Evolutionary conservation across 2,797 vertebrate genomes (phyloP).

Genomic region (Falco cherrug): DNA sequence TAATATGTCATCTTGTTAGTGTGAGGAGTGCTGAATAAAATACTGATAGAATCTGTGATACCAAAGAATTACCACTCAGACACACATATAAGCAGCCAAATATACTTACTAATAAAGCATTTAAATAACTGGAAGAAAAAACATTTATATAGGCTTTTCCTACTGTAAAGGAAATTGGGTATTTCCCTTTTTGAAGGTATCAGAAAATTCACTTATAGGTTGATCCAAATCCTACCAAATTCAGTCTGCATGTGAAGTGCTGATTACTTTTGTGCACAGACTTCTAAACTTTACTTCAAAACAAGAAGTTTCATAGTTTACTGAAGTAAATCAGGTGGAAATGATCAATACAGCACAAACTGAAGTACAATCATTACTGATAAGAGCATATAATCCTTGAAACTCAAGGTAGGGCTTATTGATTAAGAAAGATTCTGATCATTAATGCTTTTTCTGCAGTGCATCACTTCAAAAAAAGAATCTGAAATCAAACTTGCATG

Average conservation of each 20-base stretch:
- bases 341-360: background rate
- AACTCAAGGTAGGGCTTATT: background rate
- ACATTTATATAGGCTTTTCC: background rate
- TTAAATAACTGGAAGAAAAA: background rate
- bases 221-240: background rate
- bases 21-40: background rate
- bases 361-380: background rate
- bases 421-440: background rate
- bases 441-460: background rate
- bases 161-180: rapidly evolving
- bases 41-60: background rate
- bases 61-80: background rate
- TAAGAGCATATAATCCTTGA: background rate
- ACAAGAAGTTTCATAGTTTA: background rate
- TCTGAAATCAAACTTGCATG: background rate
- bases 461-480: background rate
- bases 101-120: background rate
- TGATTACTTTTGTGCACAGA: background rate
- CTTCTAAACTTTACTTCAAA: background rate
- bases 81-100: background rate
- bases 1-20: background rate
- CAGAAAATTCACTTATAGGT: background rate
- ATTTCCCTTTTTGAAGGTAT: background rate
- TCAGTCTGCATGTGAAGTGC: background rate
- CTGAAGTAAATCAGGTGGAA: background rate